A percentile compares a stretch with the other conserved stretches of the same genome.
phyloP scores from a whole-genome alignment of 2,888 invertebrate genomes.

The Netelia inedita region DNA sequence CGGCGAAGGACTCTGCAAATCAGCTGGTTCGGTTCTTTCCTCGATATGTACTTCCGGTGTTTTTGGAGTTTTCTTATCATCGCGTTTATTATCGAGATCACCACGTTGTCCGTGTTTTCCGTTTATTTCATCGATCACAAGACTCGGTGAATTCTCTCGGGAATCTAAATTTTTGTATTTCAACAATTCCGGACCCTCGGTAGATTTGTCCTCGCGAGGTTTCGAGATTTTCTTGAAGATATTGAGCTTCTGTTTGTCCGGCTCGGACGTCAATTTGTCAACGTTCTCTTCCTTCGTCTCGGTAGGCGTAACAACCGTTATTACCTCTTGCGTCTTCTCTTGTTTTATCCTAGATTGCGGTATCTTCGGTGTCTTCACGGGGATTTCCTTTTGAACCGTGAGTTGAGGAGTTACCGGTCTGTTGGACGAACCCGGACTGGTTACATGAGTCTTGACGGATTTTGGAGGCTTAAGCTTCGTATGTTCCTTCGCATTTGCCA shows the following conservation, averaged over 20 bases:
- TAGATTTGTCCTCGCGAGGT: conserved; percentile 88
- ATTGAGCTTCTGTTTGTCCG: conserved; percentile 94
- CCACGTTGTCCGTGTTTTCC: conserved; percentile 73
- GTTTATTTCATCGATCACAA: conserved; percentile 85
- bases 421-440: conserved; percentile 82
- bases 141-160: conserved; percentile 84
- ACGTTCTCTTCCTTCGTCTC: conserved; percentile 87
- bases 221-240: conserved; percentile 94
- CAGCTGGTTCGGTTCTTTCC: conserved; percentile 71
- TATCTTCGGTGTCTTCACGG: conserved; percentile 77
- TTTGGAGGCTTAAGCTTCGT: conserved; percentile 86
- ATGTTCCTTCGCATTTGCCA: conserved; percentile 86
- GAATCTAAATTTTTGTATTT: conserved; percentile 84
- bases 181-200: conserved; percentile 83
- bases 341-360: conserved; percentile 76
- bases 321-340: conserved; percentile 73
- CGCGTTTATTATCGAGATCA: conserved; percentile 74
- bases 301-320: conserved; percentile 73
- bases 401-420: conserved; percentile 77
- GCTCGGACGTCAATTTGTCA: conserved; percentile 91
- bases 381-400: conserved; percentile 72
- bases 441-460: conserved; percentile 79
- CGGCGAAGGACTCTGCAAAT: conserved; percentile 83
- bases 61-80: conserved; percentile 83
- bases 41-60: conserved; percentile 79